These are phyloP conservation scores for Synanthedon andrenaeformis DNA, from an alignment of 2,888 invertebrate genomes.

Conservation along the genomic window DNA sequence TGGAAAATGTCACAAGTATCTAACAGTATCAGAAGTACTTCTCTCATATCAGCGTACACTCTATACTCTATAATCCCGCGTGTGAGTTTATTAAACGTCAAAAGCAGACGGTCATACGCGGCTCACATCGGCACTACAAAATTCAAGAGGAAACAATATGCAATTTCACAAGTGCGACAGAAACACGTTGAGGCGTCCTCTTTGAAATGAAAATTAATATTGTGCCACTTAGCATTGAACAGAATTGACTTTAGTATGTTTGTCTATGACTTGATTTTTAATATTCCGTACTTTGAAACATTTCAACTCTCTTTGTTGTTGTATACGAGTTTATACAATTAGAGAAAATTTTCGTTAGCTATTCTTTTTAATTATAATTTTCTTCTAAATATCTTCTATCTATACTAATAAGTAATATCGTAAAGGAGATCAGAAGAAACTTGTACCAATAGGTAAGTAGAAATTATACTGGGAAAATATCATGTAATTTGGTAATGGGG, in stretches of 20 bases:
- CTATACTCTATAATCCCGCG: not conserved
- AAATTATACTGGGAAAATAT: too few relatives aligned
- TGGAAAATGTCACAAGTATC: not conserved
- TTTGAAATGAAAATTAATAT: conserved; percentile 2
- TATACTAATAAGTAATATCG: too few relatives aligned
- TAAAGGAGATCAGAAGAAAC: too few relatives aligned
- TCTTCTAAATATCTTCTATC: too few relatives aligned
- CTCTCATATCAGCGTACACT: not conserved
- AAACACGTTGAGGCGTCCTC: conserved; percentile 14
- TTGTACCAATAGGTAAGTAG: too few relatives aligned
- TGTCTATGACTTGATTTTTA: not conserved
- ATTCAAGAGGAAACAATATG: conserved; percentile 31
- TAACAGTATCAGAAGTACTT: not conserved
- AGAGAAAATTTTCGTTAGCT: too few relatives aligned
- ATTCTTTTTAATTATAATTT: too few relatives aligned
- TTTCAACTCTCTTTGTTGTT: too few relatives aligned
- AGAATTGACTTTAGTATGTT: conserved; percentile 2
- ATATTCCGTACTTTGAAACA: too few relatives aligned
- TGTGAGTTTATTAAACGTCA: conserved; percentile 49
- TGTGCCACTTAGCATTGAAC: not conserved
- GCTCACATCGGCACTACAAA: conserved; percentile 23
- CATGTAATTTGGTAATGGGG: too few relatives aligned
- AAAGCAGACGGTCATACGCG: conserved; percentile 23
- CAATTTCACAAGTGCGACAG: conserved; percentile 23
- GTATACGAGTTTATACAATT: too few relatives aligned